phyloP scores from a whole-genome alignment of 1,140 invertebrate species.

The Drosophila biarmipes region DNA sequence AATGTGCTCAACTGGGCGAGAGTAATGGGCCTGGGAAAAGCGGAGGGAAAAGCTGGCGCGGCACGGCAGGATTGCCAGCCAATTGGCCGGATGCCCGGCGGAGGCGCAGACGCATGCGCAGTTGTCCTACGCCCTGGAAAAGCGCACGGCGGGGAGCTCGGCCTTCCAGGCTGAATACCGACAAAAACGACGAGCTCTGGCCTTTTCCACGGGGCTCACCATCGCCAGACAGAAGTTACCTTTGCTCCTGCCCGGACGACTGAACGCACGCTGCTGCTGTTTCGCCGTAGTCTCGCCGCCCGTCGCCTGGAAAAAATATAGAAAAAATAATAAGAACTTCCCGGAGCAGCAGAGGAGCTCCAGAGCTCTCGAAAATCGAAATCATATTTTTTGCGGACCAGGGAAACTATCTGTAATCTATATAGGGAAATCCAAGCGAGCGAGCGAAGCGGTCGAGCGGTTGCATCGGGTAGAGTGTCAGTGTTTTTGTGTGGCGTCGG shows the following conservation, averaged over 20 bases:
- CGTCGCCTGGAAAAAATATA: conserved; percentile 48
- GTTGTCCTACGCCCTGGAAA: conserved; percentile 74
- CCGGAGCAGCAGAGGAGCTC: conserved; percentile 9
- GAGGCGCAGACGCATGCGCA: conserved; percentile 67
- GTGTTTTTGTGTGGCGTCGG: conserved; percentile 31
- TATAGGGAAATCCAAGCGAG: conserved; percentile 15
- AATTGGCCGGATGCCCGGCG: conserved; percentile 58
- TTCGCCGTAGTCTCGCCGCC: conserved; percentile 70
- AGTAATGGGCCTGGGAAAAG: conserved; percentile 76
- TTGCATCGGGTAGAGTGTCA: conserved; percentile 54
- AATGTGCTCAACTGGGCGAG: conserved; percentile 81
- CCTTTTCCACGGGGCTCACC: conserved; percentile 4
- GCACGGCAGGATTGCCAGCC: conserved; percentile 46
- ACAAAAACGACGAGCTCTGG: conserved; percentile 63
- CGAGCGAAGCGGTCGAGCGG: conserved; percentile 25
- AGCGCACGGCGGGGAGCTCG: conserved; percentile 38
- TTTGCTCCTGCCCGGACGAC: conserved; percentile 85
- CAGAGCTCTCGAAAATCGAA: conserved; percentile 2
- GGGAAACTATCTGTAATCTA: not conserved
- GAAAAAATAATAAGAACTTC: conserved; percentile 3
- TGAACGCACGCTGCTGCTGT: conserved; percentile 79
- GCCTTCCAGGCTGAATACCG: conserved; percentile 80
- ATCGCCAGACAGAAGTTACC: conserved; percentile 84
- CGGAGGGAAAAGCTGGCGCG: not conserved
- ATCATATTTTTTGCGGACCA: conserved; percentile 24